These are phyloP conservation scores for Drosophila stalkeri DNA, from an alignment of 2,888 invertebrate species.

Conservation along the genomic window DNA sequence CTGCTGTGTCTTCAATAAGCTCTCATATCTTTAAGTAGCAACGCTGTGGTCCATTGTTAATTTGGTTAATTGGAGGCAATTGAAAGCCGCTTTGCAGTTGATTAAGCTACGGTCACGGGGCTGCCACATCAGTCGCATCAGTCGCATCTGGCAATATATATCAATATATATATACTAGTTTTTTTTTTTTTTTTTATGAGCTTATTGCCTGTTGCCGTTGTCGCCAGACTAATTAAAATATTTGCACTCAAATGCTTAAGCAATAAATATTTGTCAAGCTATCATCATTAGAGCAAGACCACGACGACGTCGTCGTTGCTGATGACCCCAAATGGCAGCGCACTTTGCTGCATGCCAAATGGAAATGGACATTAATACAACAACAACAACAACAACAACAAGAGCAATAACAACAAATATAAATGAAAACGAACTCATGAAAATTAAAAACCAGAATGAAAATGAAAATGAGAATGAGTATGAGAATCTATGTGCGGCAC, in stretches of 20 bases:
- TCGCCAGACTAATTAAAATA: conserved; percentile 80
- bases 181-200: conserved; percentile 24
- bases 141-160: conserved; percentile 20
- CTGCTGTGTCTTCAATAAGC: conserved; percentile 43
- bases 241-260: conserved; percentile 81
- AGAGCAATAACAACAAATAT: conserved; percentile 15
- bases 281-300: conserved; percentile 68
- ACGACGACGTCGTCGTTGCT: conserved; percentile 4
- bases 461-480: conserved; percentile 19
- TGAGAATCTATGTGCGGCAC: conserved; percentile 75
- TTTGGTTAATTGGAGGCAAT: conserved; percentile 80
- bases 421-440: conserved; percentile 53
- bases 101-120: conserved; percentile 65
- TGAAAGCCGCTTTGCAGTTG: conserved; percentile 80
- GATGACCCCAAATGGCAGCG: conserved; percentile 34
- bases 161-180: not conserved
- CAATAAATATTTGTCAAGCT: conserved; percentile 80
- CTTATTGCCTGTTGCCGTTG: conserved; percentile 40
- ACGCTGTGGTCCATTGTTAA: conserved; percentile 66
- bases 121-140: conserved; percentile 11
- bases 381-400: conserved; percentile 15
- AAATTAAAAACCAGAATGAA: conserved; percentile 32
- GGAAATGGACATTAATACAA: conserved; percentile 48
- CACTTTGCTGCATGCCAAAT: conserved; percentile 22
- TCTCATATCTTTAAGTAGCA: conserved; percentile 56